Base-by-base conservation (phyloP, 2,113 vertebrate genomes). In the Apodemus sylvaticus region DNA sequence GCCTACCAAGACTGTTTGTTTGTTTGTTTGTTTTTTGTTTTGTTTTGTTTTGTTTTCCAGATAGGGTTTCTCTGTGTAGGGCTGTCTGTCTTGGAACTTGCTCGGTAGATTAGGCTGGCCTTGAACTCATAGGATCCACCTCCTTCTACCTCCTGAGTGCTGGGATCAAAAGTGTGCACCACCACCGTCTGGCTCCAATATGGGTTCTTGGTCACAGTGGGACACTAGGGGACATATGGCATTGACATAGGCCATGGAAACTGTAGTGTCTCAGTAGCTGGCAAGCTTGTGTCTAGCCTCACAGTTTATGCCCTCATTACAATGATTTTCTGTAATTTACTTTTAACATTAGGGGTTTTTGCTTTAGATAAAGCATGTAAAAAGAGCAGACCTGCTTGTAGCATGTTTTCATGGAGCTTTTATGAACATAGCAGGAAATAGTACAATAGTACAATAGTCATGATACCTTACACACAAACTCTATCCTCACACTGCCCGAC, bases 241-340 rank as follows among this genome's bases (percentile, higher is more conserved):
- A 2, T 11, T 34, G 31, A 6, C 39, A 3, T 45, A 68, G 71
- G 26, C 42, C 1, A 16, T 19, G 24, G 10, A 0, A 17, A 31
- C 0, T 1, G 36, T 1, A 17, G 2, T 0, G 48, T 70, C 36
- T 11, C 22, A 17, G 14, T 10, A 2, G 24, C 55, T 12, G 17
- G 42, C 77, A 31, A 53, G 58, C 26, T 26, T 53, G 14, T 48
- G 11, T 87, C 45, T 86, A 4, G 6, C 14, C 8, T 45, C 3
- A 39, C 13, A 1, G 26, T 55, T 51, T 34, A 39, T 5, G 42
- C 26, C n/a, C 29, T 90, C 1, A 1, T n/a, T 62, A 58, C 51
- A 20, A 81, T 91, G 77, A 68, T 11, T 83, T 39, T n/a, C 62
- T 14, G 0, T 39, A 62, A 48, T 51, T 92, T 76, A 26, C 12